These are phyloP conservation scores for Dysmachus trigonus DNA, from an alignment of 2,888 invertebrate species.

Conservation along the genomic window DNA sequence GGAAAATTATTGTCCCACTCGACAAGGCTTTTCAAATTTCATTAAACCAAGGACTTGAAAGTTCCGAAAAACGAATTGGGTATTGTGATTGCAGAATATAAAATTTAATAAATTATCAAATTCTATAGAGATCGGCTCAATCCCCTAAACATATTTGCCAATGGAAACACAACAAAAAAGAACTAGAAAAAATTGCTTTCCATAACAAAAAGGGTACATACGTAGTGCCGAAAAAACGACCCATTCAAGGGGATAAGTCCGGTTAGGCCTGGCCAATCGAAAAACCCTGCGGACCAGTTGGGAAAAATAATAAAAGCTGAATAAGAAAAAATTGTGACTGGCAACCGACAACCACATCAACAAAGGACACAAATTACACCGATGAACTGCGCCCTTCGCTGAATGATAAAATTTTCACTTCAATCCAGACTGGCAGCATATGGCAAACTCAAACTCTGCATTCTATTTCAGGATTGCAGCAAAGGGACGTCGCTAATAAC, in stretches of 20 bases:
- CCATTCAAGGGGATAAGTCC: not conserved
- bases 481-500: not conserved
- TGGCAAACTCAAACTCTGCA: not conserved
- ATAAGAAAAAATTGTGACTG: not conserved
- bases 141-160: not conserved
- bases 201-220: not conserved
- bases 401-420: constrained; percentile 21
- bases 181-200: not conserved
- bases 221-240: not conserved
- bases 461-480: not conserved
- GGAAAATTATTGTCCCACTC: not conserved
- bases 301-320: not conserved
- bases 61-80: not conserved
- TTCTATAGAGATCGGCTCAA: not conserved
- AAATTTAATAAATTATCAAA: not conserved
- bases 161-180: not conserved
- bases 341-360: not conserved
- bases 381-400: not conserved
- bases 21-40: not conserved
- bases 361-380: constrained; percentile 6
- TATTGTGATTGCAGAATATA: not conserved
- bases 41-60: not conserved
- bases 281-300: not conserved
- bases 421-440: not conserved
- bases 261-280: not conserved